These are phyloP conservation scores for Leptosomus discolor DNA, from an alignment of 2,113 vertebrate species.

Conservation along the genomic window DNA sequence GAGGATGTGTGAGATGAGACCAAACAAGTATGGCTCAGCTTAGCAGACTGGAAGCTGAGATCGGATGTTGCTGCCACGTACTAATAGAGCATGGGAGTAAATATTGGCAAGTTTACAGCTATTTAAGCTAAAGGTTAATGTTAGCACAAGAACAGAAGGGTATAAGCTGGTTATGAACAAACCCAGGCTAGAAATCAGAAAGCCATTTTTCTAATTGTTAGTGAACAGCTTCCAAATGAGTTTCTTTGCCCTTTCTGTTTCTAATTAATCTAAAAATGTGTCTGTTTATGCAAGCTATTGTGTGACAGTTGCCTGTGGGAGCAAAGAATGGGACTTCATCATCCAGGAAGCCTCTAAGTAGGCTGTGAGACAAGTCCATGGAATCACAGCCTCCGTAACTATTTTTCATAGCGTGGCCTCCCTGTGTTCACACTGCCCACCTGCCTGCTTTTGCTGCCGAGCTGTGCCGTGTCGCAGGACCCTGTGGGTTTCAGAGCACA, in stretches of 20 bases:
- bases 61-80: background rate
- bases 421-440: background rate
- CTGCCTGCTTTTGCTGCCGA: background rate
- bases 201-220: background rate
- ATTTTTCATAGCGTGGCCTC: accelerated
- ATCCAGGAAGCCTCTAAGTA: background rate
- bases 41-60: background rate
- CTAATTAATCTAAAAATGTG: conserved; percentile 29
- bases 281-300: conserved; percentile 4
- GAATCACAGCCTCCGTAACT: background rate
- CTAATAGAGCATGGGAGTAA: conserved; percentile 23
- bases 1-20: background rate
- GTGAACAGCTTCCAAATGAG: background rate
- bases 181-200: conserved; percentile 11
- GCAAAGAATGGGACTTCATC: background rate
- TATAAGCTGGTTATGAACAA: conserved; percentile 3
- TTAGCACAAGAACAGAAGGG: background rate
- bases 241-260: conserved; percentile 26
- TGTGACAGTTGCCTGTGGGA: background rate
- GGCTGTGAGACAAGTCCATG: background rate
- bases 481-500: background rate
- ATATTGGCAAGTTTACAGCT: conserved; percentile 4
- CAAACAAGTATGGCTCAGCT: background rate
- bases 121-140: conserved; percentile 31
- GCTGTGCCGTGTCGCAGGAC: background rate